Evolutionary conservation across 2,888 invertebrate genomes (phyloP).

Genomic region (Aphrophora alni): DNA sequence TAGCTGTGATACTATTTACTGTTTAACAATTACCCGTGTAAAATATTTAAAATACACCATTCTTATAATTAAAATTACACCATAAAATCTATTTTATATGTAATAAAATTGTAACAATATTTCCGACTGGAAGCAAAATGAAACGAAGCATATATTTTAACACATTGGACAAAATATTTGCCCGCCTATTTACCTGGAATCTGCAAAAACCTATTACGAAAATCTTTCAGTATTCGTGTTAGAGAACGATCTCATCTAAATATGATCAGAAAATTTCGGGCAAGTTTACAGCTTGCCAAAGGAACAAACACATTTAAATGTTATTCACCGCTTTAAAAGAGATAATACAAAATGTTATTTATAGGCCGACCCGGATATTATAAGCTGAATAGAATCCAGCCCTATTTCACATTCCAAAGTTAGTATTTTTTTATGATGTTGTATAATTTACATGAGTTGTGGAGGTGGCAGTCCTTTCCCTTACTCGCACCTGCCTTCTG

Average conservation of each 20-base stretch:
- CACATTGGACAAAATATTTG: too few species aligned
- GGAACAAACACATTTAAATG: background rate
- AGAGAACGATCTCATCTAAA: background rate
- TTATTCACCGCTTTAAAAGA: background rate
- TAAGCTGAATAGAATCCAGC: background rate
- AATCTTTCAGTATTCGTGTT: too few species aligned
- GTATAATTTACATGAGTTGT: background rate
- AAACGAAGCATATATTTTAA: too few species aligned
- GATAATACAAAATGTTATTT: background rate
- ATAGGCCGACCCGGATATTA: background rate
- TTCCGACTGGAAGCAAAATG: too few species aligned
- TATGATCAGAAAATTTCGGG: background rate
- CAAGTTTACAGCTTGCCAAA: background rate
- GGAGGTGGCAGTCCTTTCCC: background rate
- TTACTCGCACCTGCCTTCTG: background rate
- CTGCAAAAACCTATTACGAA: too few species aligned
- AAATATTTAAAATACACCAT: too few species aligned
- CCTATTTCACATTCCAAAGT: slow-evolving; percentile 6
- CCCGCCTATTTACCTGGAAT: too few species aligned
- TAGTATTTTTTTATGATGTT: slow-evolving; percentile 9
- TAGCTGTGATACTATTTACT: too few species aligned
- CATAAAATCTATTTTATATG: too few species aligned
- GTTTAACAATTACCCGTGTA: too few species aligned
- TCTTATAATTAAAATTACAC: too few species aligned
- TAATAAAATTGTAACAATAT: too few species aligned